These are phyloP conservation scores for Tachypleus tridentatus DNA, from an alignment of 1,140 invertebrate genomes.

Conservation along the genomic window DNA sequence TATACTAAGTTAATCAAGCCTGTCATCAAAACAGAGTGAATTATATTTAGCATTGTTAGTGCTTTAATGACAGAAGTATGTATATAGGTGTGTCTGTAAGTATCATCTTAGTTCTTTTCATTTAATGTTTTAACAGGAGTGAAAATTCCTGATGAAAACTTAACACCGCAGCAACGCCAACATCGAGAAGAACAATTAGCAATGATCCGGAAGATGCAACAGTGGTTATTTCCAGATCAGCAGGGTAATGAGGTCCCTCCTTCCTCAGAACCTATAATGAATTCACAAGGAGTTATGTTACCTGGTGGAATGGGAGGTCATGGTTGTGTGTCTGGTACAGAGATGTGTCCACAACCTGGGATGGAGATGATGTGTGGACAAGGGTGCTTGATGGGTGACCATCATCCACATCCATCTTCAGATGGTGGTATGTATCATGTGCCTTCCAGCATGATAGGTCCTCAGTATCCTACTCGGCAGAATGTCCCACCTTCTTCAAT, in stretches of 20 bases:
- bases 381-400: conserved; percentile 16
- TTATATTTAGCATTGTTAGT: too few species aligned
- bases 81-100: too few species aligned
- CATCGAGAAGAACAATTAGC: conserved; percentile 85
- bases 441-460: conserved; percentile 27
- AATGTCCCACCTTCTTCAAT: conserved; percentile 25
- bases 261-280: too few species aligned
- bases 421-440: conserved; percentile 21
- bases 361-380: conserved; percentile 16
- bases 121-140: conserved; percentile 36
- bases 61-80: too few species aligned
- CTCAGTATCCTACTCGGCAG: conserved; percentile 20
- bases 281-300: too few species aligned
- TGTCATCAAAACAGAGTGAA: too few species aligned
- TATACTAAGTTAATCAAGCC: too few species aligned
- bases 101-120: too few species aligned
- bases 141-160: conserved; percentile 89
- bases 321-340: conserved; percentile 12
- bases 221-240: conserved; percentile 59
- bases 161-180: conserved; percentile 84
- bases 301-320: background rate
- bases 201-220: conserved; percentile 80
- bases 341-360: conserved; percentile 17
- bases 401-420: conserved; percentile 12
- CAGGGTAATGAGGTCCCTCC: background rate